phyloP scores from a whole-genome alignment of 2,797 vertebrate genomes.

The Enteromius thamalakanensis region DNA sequence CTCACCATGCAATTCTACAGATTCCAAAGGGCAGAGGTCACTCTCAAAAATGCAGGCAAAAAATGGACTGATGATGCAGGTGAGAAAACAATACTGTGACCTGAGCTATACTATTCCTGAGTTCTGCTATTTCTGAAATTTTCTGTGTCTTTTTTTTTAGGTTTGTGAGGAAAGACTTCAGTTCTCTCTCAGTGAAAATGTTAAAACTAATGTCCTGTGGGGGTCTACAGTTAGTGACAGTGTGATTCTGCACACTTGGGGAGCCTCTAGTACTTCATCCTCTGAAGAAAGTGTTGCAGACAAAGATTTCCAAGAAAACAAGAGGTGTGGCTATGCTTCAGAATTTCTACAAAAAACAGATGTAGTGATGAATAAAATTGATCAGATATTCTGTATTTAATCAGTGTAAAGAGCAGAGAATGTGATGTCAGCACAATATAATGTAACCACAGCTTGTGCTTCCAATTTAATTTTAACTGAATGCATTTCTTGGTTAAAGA shows the following conservation, averaged over 20 bases:
- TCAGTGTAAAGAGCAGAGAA: neutral
- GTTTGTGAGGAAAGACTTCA: conserved; percentile 91
- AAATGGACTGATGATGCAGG: conserved; percentile 89
- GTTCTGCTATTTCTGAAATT: neutral
- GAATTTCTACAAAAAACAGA: neutral
- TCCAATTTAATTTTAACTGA: neutral
- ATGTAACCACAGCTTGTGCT: conserved; percentile 7
- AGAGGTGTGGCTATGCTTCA: conserved; percentile 67
- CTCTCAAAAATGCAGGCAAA: conserved; percentile 78
- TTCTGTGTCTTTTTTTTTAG: conserved; percentile 62
- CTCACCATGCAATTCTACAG: conserved; percentile 61
- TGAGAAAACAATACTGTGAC: conserved; percentile 46
- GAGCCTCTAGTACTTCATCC: conserved; percentile 61
- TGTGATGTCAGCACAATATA: neutral
- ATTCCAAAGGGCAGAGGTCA: conserved; percentile 75
- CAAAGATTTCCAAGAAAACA: conserved; percentile 62
- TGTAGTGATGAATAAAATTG: neutral
- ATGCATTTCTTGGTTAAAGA: conserved; percentile 2
- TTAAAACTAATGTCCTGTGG: conserved; percentile 88
- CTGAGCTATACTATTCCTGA: neutral
- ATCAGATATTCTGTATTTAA: neutral
- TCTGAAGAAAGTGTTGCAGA: conserved; percentile 58
- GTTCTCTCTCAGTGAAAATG: conserved; percentile 90
- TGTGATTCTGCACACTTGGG: conserved; percentile 73
- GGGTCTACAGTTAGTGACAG: conserved; percentile 75